A percentile compares a stretch with the other conserved stretches of the same genome.
Conservation (phyloP, 1,140 invertebrate genomes). For the Caenorhabditis inopinata region DNA sequence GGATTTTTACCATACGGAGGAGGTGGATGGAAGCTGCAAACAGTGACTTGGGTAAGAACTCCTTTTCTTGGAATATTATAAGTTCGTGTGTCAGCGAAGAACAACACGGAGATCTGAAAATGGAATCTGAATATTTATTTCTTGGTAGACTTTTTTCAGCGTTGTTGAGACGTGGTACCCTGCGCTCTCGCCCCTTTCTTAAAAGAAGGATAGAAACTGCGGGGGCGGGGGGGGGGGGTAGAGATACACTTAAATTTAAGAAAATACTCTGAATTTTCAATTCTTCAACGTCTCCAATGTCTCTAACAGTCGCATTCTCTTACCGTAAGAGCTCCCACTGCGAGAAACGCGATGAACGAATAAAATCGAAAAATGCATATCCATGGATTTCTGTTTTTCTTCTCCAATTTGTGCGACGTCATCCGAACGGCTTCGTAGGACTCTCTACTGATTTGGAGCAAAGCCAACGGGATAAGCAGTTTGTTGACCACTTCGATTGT, state of each 20-base stretch:
- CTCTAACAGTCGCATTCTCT: not conserved
- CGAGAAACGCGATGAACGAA: not conserved
- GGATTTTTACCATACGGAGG: constrained; percentile 3
- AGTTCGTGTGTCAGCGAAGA: not conserved
- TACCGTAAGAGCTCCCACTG: not conserved
- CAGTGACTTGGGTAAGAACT: not conserved
- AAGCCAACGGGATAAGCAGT: constrained; percentile 19
- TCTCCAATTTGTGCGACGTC: not conserved
- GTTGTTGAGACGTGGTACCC: no score
- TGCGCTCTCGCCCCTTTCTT: no score
- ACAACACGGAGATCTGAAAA: not conserved
- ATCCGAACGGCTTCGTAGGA: constrained; percentile 31
- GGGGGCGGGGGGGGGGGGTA: no score
- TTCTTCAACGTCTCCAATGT: no score
- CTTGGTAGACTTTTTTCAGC: not conserved
- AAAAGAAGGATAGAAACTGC: no score
- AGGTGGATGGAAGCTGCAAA: constrained; percentile 36
- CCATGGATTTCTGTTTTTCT: not conserved
- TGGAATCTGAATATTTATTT: not conserved
- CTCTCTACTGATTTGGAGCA: constrained; percentile 17
- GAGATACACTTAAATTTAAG: no score
- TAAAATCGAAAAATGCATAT: not conserved
- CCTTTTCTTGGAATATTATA: not conserved
- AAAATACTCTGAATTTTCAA: no score
- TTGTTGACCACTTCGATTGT: constrained; percentile 38